Conservation (phyloP, 2,888 invertebrate species). For the Caenorhabditis virilis region DNA sequence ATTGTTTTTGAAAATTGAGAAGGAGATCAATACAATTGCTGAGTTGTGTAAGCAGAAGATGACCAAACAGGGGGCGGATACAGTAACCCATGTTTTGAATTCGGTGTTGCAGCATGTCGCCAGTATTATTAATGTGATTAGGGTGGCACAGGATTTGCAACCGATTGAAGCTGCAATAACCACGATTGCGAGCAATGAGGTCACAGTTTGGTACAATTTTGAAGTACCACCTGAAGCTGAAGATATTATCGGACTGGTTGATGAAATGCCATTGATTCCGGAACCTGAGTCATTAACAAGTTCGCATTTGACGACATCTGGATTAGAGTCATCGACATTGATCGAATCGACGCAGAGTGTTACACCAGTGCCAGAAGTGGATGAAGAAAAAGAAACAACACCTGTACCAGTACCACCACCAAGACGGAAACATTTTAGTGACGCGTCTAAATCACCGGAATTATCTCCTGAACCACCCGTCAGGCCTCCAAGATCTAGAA, state of each 20-base stretch:
- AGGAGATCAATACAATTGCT: conserved; percentile 62
- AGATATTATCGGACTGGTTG: conserved; percentile 36
- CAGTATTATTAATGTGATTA: conserved; percentile 44
- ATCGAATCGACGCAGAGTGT: not conserved
- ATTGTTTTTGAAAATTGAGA: conserved; percentile 60
- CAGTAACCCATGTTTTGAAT: conserved; percentile 57
- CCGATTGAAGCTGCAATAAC: conserved; percentile 23
- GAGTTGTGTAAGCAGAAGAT: conserved; percentile 56
- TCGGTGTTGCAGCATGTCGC: conserved; percentile 51
- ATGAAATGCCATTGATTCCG: conserved; percentile 24
- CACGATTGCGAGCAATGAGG: conserved; percentile 12
- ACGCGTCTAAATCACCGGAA: conserved; percentile 17
- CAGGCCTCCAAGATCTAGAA: conserved; percentile 13
- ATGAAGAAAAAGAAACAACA: conserved; percentile 2
- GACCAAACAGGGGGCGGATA: conserved; percentile 56
- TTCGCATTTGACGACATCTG: conserved; percentile 16
- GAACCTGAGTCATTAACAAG: conserved; percentile 8
- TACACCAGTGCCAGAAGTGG: no score
- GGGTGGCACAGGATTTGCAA: conserved; percentile 33
- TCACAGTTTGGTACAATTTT: conserved; percentile 31
- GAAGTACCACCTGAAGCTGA: conserved; percentile 34
- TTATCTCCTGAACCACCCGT: conserved; percentile 18
- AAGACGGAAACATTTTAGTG: conserved; percentile 11
- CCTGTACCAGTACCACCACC: conserved; percentile 25
- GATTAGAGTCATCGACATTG: conserved; percentile 4